phyloP scores from a whole-genome alignment of 2,113 vertebrate species.

The Thamnophis sirtalis region DNA sequence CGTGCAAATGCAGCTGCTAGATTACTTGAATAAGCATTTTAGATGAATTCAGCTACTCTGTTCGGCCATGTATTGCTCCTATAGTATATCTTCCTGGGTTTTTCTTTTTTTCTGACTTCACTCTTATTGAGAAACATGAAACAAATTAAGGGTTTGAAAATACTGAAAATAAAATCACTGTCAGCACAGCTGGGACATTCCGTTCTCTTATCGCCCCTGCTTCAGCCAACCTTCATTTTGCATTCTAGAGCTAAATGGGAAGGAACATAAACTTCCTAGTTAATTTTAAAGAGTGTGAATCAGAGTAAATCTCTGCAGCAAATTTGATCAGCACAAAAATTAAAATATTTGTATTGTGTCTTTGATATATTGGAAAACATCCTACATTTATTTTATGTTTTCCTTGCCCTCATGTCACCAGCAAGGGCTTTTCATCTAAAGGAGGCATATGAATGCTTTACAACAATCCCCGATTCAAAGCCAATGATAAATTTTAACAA shows the following conservation, averaged over 20 bases:
- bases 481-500: neutral
- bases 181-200: constrained; percentile 31
- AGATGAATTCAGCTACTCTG: neutral
- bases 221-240: constrained; percentile 46
- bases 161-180: constrained; percentile 45
- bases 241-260: constrained; percentile 27
- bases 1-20: neutral
- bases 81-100: neutral
- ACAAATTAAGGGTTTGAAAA: constrained; percentile 1
- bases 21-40: neutral
- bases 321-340: constrained; percentile 40
- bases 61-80: neutral
- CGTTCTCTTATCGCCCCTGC: constrained; percentile 34
- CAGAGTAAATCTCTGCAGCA: constrained; percentile 37
- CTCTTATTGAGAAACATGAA: constrained; percentile 13
- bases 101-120: neutral
- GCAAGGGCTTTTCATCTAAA: neutral
- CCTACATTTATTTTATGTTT: constrained; percentile 21
- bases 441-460: constrained; percentile 10
- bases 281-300: constrained; percentile 48
- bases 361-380: constrained; percentile 31
- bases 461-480: neutral
- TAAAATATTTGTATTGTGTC: constrained; percentile 39
- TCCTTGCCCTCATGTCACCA: neutral
- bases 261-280: constrained; percentile 40